phyloP scores from a whole-genome alignment of 2,888 invertebrate genomes.

The Rhorus exstirpatorius region DNA sequence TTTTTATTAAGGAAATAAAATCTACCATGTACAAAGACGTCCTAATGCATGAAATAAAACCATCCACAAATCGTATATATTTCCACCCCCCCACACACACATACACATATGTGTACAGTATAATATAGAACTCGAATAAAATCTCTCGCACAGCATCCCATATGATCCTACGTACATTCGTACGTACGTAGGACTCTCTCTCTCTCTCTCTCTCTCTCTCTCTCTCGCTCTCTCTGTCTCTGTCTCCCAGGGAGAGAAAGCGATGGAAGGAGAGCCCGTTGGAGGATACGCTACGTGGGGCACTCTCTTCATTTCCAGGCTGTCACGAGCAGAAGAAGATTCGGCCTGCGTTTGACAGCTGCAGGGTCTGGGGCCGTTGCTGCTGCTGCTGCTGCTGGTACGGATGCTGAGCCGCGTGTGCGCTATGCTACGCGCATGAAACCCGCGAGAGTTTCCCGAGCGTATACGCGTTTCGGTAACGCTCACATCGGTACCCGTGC shows the following conservation, averaged over 20 bases:
- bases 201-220: constrained; percentile 25
- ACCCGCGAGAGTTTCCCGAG: constrained; percentile 41
- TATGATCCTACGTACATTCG: constrained; percentile 26
- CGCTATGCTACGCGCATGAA: constrained; percentile 52
- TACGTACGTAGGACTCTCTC: constrained; percentile 20
- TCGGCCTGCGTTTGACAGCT: constrained; percentile 86
- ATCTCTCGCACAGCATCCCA: constrained; percentile 41
- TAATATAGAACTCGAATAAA: constrained; percentile 33
- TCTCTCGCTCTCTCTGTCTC: constrained; percentile 11
- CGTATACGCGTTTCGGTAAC: constrained; percentile 64
- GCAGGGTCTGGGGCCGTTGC: constrained; percentile 82
- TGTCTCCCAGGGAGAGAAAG: constrained; percentile 51
- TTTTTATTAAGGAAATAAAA: too few species aligned
- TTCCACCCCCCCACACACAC: constrained; percentile 4
- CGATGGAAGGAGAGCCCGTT: constrained; percentile 71
- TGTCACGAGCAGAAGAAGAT: constrained; percentile 85
- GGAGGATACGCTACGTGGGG: constrained; percentile 80
- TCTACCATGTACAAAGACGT: too few species aligned
- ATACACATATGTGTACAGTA: neutral
- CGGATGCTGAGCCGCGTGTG: constrained; percentile 56
- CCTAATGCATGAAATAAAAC: neutral
- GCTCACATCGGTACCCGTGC: constrained; percentile 32
- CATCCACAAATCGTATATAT: neutral
- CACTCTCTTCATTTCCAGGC: constrained; percentile 86
- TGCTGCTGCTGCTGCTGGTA: constrained; percentile 46